phyloP scores from a whole-genome alignment of 2,797 vertebrate genomes.

The Trichosurus vulpecula region DNA sequence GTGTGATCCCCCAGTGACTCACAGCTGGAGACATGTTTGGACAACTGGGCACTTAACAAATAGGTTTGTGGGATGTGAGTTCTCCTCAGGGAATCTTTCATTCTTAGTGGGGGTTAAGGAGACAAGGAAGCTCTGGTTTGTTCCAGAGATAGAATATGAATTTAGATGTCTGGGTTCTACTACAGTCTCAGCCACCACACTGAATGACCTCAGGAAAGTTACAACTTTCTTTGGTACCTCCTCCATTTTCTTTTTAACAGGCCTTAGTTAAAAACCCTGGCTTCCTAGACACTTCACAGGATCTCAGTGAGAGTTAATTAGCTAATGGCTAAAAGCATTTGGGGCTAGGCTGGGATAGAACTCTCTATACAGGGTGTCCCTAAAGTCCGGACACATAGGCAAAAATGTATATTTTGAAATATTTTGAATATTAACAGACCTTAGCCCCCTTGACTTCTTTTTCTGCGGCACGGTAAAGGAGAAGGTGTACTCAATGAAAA shows the following conservation, averaged over 20 bases:
- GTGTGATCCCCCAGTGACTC: slow-evolving; percentile 15
- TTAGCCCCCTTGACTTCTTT: no score
- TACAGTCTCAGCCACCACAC: background rate
- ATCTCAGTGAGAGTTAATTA: background rate
- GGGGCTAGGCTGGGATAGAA: background rate
- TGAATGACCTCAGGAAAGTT: background rate
- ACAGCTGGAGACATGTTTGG: background rate
- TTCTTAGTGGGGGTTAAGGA: background rate
- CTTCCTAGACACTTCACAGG: background rate
- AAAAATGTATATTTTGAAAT: no score
- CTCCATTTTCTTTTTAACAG: background rate
- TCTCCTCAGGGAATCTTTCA: background rate
- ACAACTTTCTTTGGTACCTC: background rate
- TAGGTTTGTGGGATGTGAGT: background rate
- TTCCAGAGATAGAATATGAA: background rate
- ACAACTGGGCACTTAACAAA: slow-evolving; percentile 14
- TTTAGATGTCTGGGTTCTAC: background rate
- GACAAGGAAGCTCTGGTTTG: background rate
- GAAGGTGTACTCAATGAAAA: no score
- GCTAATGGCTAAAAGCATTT: background rate
- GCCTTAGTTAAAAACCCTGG: background rate
- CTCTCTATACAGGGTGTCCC: no score
- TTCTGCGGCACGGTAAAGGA: no score
- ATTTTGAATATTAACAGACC: no score
- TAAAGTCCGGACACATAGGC: no score